These are phyloP conservation scores for Tipula vernalis DNA, from an alignment of 2,888 invertebrate species.

Conservation along the genomic window DNA sequence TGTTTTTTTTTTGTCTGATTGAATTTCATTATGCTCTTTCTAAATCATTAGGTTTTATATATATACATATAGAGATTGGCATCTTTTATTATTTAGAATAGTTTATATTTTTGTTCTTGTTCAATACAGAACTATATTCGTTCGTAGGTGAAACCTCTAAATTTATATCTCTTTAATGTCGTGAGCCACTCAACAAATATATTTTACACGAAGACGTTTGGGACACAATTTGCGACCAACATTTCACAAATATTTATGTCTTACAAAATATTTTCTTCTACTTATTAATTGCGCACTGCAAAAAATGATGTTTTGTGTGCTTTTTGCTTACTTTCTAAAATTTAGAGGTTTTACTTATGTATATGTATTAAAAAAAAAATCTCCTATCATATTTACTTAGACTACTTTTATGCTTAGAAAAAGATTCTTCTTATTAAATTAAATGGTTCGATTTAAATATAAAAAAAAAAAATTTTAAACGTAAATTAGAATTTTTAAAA, in stretches of 20 bases:
- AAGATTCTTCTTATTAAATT: not conserved
- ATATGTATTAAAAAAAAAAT: not conserved
- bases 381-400: not conserved
- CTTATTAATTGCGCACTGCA: not conserved
- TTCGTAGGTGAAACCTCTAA: not conserved
- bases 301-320: not conserved
- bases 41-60: not conserved
- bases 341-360: not conserved
- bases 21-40: slow-evolving; percentile 4
- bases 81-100: not conserved
- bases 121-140: not conserved
- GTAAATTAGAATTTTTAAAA: not conserved
- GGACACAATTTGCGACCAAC: not conserved
- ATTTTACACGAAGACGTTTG: not conserved
- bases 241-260: not conserved
- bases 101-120: not conserved
- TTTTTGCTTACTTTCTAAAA: not conserved
- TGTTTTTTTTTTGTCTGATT: not conserved
- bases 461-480: not conserved
- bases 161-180: not conserved
- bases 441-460: not conserved
- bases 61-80: not conserved
- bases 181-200: not conserved
- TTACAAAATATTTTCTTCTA: not conserved
- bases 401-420: not conserved